phyloP scores from a whole-genome alignment of 92 coral and sea anemone genomes.

The Isaurus tuberculatus region DNA sequence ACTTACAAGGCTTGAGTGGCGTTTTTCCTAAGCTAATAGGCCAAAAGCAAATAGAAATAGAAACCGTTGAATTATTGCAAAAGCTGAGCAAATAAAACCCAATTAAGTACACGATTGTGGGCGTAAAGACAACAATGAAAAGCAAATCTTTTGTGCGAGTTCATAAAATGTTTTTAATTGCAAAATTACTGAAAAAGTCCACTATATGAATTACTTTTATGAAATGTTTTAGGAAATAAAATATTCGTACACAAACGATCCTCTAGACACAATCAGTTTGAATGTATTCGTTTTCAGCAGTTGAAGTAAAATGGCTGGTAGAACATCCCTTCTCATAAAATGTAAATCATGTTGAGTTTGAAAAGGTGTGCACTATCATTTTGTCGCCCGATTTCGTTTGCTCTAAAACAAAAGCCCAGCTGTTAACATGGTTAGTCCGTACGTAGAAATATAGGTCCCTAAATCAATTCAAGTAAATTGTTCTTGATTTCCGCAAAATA shows the following conservation, averaged over 20 bases:
- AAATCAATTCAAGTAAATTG: too few species aligned
- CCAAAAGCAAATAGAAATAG: neutral
- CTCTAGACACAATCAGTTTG: neutral
- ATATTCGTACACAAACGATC: neutral
- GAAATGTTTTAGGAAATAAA: neutral
- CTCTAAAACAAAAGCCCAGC: too few species aligned
- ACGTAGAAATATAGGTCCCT: too few species aligned
- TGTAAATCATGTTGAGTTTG: too few species aligned
- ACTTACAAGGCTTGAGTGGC: neutral
- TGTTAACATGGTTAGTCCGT: too few species aligned
- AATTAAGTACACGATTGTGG: neutral
- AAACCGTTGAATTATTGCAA: neutral
- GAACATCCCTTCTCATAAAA: too few species aligned
- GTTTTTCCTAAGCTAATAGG: neutral
- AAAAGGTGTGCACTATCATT: too few species aligned
- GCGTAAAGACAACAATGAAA: neutral
- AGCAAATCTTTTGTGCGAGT: neutral
- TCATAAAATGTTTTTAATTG: neutral
- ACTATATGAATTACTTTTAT: neutral
- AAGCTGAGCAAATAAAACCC: conserved; percentile 3
- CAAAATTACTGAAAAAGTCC: neutral
- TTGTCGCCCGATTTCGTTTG: too few species aligned
- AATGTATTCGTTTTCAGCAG: neutral
- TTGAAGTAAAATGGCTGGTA: neutral
- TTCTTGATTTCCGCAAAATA: too few species aligned